phyloP scores from a whole-genome alignment of 1,140 invertebrate species.

The Nylanderia fulva region DNA sequence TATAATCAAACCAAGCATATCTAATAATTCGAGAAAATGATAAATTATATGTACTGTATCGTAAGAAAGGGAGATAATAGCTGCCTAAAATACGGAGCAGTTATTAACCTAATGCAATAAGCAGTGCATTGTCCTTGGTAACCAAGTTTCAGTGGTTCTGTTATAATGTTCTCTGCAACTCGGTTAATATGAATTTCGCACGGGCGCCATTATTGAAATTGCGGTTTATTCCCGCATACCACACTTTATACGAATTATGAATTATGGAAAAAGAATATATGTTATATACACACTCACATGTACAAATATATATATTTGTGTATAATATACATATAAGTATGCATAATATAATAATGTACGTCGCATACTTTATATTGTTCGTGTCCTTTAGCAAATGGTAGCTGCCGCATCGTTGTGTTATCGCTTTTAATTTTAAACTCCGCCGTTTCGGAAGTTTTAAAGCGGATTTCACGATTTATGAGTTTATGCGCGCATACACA shows the following conservation, averaged over 20 bases:
- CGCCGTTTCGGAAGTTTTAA: slow-evolving; percentile 47
- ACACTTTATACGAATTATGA: slow-evolving; percentile 12
- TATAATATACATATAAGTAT: background rate
- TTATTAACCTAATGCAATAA: slow-evolving; percentile 58
- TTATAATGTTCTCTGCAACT: slow-evolving; percentile 40
- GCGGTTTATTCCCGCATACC: slow-evolving; percentile 30
- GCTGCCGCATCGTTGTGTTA: slow-evolving; percentile 46
- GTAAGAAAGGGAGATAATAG: slow-evolving; percentile 26
- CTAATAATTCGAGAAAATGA: background rate
- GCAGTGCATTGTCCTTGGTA: slow-evolving; percentile 55
- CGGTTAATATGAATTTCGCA: slow-evolving; percentile 43
- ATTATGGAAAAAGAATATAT: slow-evolving; percentile 17
- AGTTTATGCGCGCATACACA: slow-evolving; percentile 44
- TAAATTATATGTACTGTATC: background rate
- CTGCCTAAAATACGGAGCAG: slow-evolving; percentile 29
- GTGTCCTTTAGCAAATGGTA: slow-evolving; percentile 19
- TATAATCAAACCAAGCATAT: background rate
- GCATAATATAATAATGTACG: slow-evolving; percentile 6
- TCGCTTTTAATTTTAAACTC: slow-evolving; percentile 55
- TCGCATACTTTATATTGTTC: slow-evolving; percentile 10
- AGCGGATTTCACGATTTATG: slow-evolving; percentile 59
- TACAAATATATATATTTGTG: background rate
- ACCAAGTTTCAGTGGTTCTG: slow-evolving; percentile 44
- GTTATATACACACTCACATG: background rate
- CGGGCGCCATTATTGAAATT: slow-evolving; percentile 50